These are phyloP conservation scores for Bombyx mori DNA, from an alignment of 1,140 invertebrate species.

Conservation along the genomic window ASM3026992v2 NC_085125.1:6205001-6205500, in stretches of 20 bases:
- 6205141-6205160: constrained; percentile 50
- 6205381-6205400: too few relatives aligned
- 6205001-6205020: too few relatives aligned
- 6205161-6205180: constrained; percentile 42
- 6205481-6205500: too few relatives aligned
- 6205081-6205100: constrained; percentile 36
- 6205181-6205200: constrained; percentile 53
- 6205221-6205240: constrained; percentile 39
- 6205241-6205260: constrained; percentile 18
- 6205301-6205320: too few relatives aligned
- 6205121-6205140: constrained; percentile 51
- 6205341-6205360: too few relatives aligned
- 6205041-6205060: constrained; percentile 31
- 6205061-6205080: constrained; percentile 47
- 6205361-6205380: too few relatives aligned
- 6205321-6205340: too few relatives aligned
- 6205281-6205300: neutral
- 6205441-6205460: too few relatives aligned
- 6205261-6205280: neutral
- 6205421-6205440: too few relatives aligned
- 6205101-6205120: constrained; percentile 57
- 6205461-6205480: too few relatives aligned
- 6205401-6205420: too few relatives aligned
- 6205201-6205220: constrained; percentile 41
- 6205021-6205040: neutral